These are phyloP conservation scores for Lateolabrax maculatus DNA, from an alignment of 2,797 vertebrate genomes.

Conservation along the genomic window DNA sequence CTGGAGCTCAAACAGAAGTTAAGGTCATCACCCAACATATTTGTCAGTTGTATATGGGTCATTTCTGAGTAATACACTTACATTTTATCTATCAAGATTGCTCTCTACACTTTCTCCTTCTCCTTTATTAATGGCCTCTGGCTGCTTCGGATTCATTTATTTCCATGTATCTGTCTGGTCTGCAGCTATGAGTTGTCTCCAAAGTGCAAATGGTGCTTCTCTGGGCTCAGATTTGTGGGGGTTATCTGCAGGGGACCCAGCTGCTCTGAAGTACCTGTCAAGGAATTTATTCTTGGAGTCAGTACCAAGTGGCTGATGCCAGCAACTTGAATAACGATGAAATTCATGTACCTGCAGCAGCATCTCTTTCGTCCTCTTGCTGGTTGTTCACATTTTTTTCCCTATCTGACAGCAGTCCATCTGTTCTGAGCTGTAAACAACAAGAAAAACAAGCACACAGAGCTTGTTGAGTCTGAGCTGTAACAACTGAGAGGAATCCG, in stretches of 20 bases:
- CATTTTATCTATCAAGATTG: not conserved
- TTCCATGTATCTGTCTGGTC: slow-evolving; percentile 26
- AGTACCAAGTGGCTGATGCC: not conserved
- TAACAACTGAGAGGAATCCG: not conserved
- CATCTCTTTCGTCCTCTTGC: slow-evolving; percentile 24
- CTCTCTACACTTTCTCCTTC: slow-evolving; percentile 8
- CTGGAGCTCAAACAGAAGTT: not conserved
- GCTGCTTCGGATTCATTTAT: slow-evolving; percentile 43
- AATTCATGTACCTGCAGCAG: slow-evolving; percentile 47
- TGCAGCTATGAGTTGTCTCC: slow-evolving; percentile 15
- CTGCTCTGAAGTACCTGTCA: slow-evolving; percentile 50
- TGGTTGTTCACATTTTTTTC: slow-evolving; percentile 20
- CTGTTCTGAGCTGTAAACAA: slow-evolving; percentile 50
- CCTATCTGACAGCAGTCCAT: slow-evolving; percentile 6
- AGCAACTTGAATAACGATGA: not conserved
- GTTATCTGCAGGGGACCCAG: slow-evolving; percentile 40
- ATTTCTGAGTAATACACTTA: slow-evolving; percentile 15
- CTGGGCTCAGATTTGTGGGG: slow-evolving; percentile 20
- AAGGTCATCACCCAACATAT: not conserved
- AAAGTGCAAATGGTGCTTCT: slow-evolving; percentile 15
- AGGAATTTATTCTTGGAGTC: slow-evolving; percentile 5
- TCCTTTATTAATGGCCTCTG: slow-evolving; percentile 13
- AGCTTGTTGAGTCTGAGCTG: slow-evolving; percentile 13
- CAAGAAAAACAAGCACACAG: slow-evolving; percentile 26
- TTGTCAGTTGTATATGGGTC: not conserved